Base-by-base conservation (phyloP, 2,113 vertebrate genomes). In the Marmota flaviventris region DNA sequence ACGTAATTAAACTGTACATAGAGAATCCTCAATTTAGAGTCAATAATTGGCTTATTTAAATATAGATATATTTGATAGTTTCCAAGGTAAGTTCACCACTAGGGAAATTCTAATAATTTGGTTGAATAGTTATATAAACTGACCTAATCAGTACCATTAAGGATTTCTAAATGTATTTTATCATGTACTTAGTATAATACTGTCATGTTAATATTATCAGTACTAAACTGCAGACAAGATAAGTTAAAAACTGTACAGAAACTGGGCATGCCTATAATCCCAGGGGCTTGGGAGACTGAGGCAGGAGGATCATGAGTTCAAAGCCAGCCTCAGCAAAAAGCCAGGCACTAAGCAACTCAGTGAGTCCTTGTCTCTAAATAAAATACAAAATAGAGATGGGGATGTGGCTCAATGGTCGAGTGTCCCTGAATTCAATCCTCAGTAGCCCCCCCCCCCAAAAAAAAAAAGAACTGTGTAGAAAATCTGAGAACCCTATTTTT, bases 81-180 rank as follows among this genome's bases (percentile, higher is more conserved):
- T 96, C 65, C 89, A 83, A 85, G 85, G 51, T 89, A 87, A 94
- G 27, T 72, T 96, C 37, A 89, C 76, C 90, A 95, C 42, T 69
- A 58, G 39, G 22, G n/a, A 96, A 93, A 93, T n/a, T 96, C 88
- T 98, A 95, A n/a, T 90, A 86, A 70, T 93, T 98, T 97, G 4
- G 61, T 63, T 63, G 24, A 63, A 61, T 2, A 88, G 92, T 97
- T 92, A 93, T 25, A 97, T 93, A 88, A 63, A 97, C 92, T 97
- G 98, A 93, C 95, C 95, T 93, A 98, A 91, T 91, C 97, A 97
- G 90, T 96, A 98, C 77, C 96, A 56, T 97, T 97, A 96, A 97
- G 95, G 97, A 97, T 97, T 91, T 94, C 97, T 97, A 98, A 97
- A 97, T 92, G 95, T 95, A 97, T 97, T 95, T 97, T 91, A 96